Evolutionary conservation across 2,888 invertebrate genomes (phyloP).

Genomic region (Aspidiotus destructor): DNA sequence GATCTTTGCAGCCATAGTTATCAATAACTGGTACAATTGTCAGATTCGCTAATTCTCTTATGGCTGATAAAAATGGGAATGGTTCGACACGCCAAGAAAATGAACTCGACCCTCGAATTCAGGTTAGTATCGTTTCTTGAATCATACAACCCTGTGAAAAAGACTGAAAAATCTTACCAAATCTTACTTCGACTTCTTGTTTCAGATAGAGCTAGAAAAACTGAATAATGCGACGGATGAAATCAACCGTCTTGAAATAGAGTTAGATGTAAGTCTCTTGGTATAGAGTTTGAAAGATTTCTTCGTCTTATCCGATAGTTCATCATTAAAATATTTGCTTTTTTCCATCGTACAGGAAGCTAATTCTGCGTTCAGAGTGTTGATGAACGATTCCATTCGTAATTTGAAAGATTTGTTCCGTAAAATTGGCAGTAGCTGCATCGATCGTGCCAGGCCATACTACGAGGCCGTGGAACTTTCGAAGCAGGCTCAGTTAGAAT

Average conservation of each 20-base stretch:
- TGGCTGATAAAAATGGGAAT: no score
- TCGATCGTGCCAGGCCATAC: slow-evolving; percentile 81
- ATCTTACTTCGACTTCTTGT: slow-evolving; percentile 35
- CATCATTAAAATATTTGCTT: slow-evolving; percentile 35
- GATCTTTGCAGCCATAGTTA: no score
- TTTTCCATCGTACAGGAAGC: slow-evolving; percentile 58
- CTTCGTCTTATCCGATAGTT: not conserved
- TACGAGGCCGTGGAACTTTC: slow-evolving; percentile 74
- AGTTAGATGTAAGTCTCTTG: slow-evolving; percentile 70
- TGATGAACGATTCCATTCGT: slow-evolving; percentile 73
- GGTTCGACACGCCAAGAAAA: slow-evolving; percentile 38
- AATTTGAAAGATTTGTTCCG: slow-evolving; percentile 68
- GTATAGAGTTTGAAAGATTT: not conserved
- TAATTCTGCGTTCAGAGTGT: slow-evolving; percentile 77
- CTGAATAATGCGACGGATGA: slow-evolving; percentile 88
- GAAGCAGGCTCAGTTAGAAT: slow-evolving; percentile 63
- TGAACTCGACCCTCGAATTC: slow-evolving; percentile 47
- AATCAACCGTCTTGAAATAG: slow-evolving; percentile 86
- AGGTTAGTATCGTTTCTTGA: slow-evolving; percentile 40
- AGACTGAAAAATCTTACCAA: no score
- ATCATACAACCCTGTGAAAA: no score
- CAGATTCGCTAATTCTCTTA: no score
- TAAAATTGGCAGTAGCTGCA: slow-evolving; percentile 70
- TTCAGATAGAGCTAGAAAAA: slow-evolving; percentile 82
- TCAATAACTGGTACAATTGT: no score